Evolutionary conservation across 2,797 vertebrate genomes (phyloP), one percentile per base, ranked within the genome.

Genomic region (Rhyacichthys aspro): DNA sequence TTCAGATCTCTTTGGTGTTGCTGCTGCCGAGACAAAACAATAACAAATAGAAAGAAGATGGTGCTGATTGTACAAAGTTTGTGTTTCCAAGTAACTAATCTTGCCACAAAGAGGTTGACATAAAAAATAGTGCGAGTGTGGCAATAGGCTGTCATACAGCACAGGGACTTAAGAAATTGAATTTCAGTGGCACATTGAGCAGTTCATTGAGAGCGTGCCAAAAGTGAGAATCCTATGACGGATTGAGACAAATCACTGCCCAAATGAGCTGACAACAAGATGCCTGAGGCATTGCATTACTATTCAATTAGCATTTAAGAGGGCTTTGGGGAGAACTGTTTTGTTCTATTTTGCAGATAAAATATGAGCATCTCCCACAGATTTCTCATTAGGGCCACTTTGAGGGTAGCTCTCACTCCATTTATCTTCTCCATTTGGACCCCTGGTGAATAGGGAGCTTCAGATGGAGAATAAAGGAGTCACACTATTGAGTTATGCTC

Each of bases 231-330:
- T 88, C 75, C 78, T 87, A 79, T 92, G 90, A 93, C 84, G 81
- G 88, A 93, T 90, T 91, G 89, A 93, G 91, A 93, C 85, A 87
- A 92, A 93, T 92, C 84, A 85, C 77, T 71, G 87, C 81, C 87
- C 88, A 88, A 91, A 92, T 84, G 81, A 91, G 91, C 85, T 87
- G 90, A 91, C 92, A 92, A 91, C 90, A 90, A 88, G 86, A 81
- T 78, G 85, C 92, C 85, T 76, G 70, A 74, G 88, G 89, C 90
- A 68, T 86, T 81, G 85, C 86, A 90, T 91, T 90, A 89, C 89
- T 90, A 89, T 92, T 93, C 91, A 93, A 92, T 93, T 94, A 93
- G 90, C 85, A 86, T 91, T 88, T 90, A 91, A 91, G 86, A 88
- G 73, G 85, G 79, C 88, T 92, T 88, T 82, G 72, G 89, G 89